phyloP scores from a whole-genome alignment of 2,797 vertebrate species.

The Lagocephalus sceleratus region DNA sequence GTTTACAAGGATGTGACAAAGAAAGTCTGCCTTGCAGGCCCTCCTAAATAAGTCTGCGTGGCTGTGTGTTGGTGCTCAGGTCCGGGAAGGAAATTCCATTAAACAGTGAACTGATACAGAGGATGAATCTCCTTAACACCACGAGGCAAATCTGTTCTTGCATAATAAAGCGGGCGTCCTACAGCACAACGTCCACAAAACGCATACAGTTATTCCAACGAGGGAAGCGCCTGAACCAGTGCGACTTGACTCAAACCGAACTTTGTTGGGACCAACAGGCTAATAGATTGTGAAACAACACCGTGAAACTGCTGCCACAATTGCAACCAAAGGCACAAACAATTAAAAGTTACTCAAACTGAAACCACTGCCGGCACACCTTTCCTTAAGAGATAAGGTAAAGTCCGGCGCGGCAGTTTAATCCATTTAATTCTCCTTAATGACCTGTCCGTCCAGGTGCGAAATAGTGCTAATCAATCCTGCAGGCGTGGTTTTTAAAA shows the following conservation, averaged over 20 bases:
- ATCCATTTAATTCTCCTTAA: conserved; percentile 51
- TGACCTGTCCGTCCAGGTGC: conserved; percentile 36
- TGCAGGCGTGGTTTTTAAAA: conserved; percentile 46
- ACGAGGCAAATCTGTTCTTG: too few species aligned
- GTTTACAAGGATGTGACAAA: conserved; percentile 21
- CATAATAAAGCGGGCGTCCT: too few species aligned
- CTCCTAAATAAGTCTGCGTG: background rate
- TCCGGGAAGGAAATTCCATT: background rate
- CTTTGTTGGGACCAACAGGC: conserved; percentile 1
- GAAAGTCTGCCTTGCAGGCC: conserved; percentile 12
- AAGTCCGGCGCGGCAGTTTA: conserved; percentile 35
- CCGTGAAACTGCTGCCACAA: conserved; percentile 5
- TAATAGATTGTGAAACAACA: background rate
- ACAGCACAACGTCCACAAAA: too few species aligned
- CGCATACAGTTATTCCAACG: too few species aligned
- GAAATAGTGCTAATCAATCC: conserved; percentile 67
- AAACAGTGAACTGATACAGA: too few species aligned
- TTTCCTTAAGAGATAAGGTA: conserved; percentile 32
- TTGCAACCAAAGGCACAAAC: conserved; percentile 31
- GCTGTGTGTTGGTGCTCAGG: background rate
- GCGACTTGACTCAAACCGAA: too few species aligned
- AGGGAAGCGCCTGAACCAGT: too few species aligned
- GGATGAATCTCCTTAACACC: too few species aligned
- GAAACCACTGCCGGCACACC: conserved; percentile 14
- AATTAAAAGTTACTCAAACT: conserved; percentile 37